These are phyloP conservation scores for Notodonta dromedarius DNA, from an alignment of 2,888 invertebrate species.

Conservation along the genomic window DNA sequence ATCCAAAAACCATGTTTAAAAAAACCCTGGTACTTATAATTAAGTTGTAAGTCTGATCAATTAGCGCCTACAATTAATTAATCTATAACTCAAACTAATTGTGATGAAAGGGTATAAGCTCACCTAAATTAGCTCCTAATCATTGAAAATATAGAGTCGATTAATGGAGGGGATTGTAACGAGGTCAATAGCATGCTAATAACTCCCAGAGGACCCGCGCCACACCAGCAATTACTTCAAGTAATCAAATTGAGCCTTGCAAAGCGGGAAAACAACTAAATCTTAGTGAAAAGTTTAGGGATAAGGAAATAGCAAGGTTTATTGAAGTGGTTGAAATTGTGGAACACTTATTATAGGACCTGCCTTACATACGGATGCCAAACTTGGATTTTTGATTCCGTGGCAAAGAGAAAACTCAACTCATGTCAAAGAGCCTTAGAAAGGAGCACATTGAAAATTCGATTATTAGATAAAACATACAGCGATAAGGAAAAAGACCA, in stretches of 20 bases:
- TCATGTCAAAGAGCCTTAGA: no score
- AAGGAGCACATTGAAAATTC: no score
- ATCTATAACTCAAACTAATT: no score
- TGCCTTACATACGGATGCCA: no score
- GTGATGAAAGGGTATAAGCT: neutral
- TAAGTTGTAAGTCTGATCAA: no score
- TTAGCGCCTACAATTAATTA: no score
- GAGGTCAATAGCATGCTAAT: neutral
- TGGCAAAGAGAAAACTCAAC: no score
- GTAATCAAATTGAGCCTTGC: neutral
- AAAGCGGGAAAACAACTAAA: constrained; percentile 3
- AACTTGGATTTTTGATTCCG: no score
- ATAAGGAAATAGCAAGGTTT: neutral
- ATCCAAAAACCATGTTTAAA: no score
- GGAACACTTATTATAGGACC: neutral
- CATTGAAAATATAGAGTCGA: neutral
- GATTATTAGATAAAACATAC: no score
- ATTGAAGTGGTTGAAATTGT: neutral
- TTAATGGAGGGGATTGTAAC: neutral
- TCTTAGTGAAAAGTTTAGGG: neutral
- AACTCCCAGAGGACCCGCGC: neutral
- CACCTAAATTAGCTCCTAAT: neutral
- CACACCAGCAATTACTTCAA: neutral
- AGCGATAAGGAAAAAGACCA: no score
- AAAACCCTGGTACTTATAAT: no score